Evolutionary conservation across 2,113 vertebrate species (phyloP).

Genomic region (Tragelaphus buxtoni): DNA sequence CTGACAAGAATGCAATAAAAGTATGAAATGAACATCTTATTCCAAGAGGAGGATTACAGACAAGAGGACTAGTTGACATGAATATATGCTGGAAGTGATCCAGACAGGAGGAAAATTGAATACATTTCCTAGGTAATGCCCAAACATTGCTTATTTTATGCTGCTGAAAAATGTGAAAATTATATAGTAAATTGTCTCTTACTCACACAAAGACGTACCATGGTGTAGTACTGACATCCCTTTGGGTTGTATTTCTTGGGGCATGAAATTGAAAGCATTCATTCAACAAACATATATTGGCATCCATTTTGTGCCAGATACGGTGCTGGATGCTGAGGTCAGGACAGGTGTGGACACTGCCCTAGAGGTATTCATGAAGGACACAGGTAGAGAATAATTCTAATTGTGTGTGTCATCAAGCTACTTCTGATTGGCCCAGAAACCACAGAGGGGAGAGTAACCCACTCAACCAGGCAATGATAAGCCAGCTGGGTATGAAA

Average conservation of each 20-base stretch:
- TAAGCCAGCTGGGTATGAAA: slow-evolving; percentile 21
- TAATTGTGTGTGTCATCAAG: neutral
- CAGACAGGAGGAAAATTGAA: slow-evolving; percentile 66
- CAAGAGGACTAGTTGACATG: slow-evolving; percentile 57
- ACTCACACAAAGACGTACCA: slow-evolving; percentile 35
- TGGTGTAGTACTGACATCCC: neutral
- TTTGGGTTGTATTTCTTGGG: slow-evolving; percentile 27
- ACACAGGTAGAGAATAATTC: neutral
- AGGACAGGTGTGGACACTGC: neutral
- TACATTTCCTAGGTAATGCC: slow-evolving; percentile 58
- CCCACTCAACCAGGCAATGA: neutral
- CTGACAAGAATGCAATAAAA: slow-evolving; percentile 62
- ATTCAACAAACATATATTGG: slow-evolving; percentile 18
- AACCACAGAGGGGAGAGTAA: neutral
- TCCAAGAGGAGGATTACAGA: slow-evolving; percentile 65
- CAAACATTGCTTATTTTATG: slow-evolving; percentile 49
- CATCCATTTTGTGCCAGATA: neutral
- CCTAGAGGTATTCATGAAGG: neutral
- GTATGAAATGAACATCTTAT: slow-evolving; percentile 70
- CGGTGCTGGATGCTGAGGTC: neutral
- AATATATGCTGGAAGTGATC: slow-evolving; percentile 64
- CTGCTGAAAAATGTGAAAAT: slow-evolving; percentile 48
- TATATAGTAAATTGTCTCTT: slow-evolving; percentile 58
- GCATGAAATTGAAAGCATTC: slow-evolving; percentile 39
- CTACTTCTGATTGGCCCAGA: neutral